Conservation (phyloP, 2,797 vertebrate species). For the Simalia tracyae region DNA sequence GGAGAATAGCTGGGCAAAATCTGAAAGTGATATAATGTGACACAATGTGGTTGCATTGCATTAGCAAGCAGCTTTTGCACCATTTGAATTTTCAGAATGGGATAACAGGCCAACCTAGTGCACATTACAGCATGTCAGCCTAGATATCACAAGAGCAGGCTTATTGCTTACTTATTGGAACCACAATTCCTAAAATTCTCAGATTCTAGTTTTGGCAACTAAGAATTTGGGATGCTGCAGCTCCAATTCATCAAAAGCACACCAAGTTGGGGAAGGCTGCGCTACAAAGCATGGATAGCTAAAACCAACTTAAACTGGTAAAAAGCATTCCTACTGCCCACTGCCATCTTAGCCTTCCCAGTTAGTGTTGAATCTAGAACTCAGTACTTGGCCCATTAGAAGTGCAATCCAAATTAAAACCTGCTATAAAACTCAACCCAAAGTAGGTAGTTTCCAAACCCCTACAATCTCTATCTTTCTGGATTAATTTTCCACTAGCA, state of each 20-base stretch:
- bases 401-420: background rate
- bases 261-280: background rate
- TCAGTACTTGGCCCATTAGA: background rate
- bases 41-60: background rate
- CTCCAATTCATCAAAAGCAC: background rate
- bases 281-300: background rate
- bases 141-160: background rate
- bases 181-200: background rate
- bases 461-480: background rate
- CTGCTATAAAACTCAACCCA: background rate
- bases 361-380: background rate
- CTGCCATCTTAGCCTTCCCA: background rate
- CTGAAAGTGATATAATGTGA: background rate
- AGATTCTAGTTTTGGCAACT: background rate
- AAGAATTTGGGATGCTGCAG: background rate
- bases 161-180: background rate
- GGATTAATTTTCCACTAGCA: background rate
- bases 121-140: background rate
- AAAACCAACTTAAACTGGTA: background rate
- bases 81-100: background rate
- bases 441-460: background rate
- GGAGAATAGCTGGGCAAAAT: background rate
- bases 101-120: background rate
- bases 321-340: background rate
- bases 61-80: background rate